phyloP scores from a whole-genome alignment of 2,113 vertebrate genomes.

The Perca fluviatilis region DNA sequence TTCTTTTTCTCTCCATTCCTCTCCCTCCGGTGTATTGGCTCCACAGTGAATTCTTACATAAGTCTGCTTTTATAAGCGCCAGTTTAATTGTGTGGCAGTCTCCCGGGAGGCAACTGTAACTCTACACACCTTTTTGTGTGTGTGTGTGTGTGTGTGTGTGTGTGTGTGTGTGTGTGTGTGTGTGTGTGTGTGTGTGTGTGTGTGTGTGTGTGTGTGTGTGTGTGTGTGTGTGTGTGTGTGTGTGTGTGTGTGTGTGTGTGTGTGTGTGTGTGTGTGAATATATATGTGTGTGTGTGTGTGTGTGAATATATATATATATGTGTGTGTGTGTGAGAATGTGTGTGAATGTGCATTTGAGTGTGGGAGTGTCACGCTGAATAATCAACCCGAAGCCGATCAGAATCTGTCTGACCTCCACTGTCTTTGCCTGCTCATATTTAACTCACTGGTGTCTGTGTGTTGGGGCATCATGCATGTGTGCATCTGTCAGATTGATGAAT shows the following conservation, averaged over 20 bases:
- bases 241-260: no score
- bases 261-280: neutral
- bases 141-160: neutral
- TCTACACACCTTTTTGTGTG: slow-evolving; percentile 35
- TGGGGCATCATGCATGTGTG: slow-evolving; percentile 15
- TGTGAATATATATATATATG: no score
- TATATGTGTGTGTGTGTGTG: no score
- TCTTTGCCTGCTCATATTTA: slow-evolving; percentile 29
- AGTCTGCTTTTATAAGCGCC: slow-evolving; percentile 67
- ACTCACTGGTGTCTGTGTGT: slow-evolving; percentile 5
- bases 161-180: neutral
- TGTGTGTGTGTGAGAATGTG: neutral
- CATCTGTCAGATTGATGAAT: slow-evolving; percentile 36
- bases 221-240: neutral
- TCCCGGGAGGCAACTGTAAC: slow-evolving; percentile 46
- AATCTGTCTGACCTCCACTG: slow-evolving; percentile 18
- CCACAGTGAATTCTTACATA: slow-evolving; percentile 75
- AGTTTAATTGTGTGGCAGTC: slow-evolving; percentile 64
- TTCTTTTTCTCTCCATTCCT: slow-evolving; percentile 16
- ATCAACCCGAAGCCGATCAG: slow-evolving; percentile 32
- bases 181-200: no score
- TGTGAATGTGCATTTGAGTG: neutral
- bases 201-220: no score
- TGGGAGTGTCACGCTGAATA: slow-evolving; percentile 8
- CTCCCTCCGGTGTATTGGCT: slow-evolving; percentile 45